Percentiles rank a stretch among this genome's conserved stretches.
These are phyloP conservation scores for Dendrolimus houi DNA, from an alignment of 2,888 invertebrate genomes.

Conservation along the genomic window DNA sequence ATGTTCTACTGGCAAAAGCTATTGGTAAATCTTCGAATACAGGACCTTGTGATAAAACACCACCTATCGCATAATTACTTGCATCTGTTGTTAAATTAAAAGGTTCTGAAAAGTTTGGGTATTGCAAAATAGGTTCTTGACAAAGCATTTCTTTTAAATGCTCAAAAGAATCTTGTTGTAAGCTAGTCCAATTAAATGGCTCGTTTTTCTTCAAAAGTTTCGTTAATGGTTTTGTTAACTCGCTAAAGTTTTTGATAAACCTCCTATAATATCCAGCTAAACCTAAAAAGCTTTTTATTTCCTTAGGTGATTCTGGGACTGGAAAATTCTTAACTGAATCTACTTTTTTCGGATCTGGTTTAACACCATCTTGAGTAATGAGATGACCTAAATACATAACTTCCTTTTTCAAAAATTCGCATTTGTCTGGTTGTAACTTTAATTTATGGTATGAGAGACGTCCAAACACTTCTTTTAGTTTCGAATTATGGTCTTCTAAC, in stretches of 20 bases:
- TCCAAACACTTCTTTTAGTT: slow-evolving; percentile 16
- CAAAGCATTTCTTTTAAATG: slow-evolving; percentile 19
- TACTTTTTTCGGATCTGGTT: slow-evolving; percentile 13
- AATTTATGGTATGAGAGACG: slow-evolving; percentile 14
- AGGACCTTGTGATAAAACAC: slow-evolving; percentile 17
- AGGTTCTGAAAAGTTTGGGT: slow-evolving; percentile 26
- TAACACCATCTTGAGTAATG: slow-evolving; percentile 12
- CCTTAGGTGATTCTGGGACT: slow-evolving; percentile 7
- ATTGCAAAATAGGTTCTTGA: slow-evolving; percentile 27
- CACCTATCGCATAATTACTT: slow-evolving; percentile 13
- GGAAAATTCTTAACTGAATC: slow-evolving; percentile 8
- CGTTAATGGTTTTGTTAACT: slow-evolving; percentile 12
- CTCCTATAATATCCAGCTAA: slow-evolving; percentile 5
- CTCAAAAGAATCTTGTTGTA: slow-evolving; percentile 7
- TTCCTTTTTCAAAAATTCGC: slow-evolving; percentile 19
- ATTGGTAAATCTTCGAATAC: slow-evolving; percentile 15
- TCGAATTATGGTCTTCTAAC: slow-evolving; percentile 1
- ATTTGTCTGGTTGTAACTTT: slow-evolving; percentile 19
- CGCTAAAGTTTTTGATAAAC: slow-evolving; percentile 1
- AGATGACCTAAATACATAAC: slow-evolving; percentile 11
- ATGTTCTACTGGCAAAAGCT: slow-evolving; percentile 15
- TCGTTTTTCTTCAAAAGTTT: slow-evolving; percentile 9
- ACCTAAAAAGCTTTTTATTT: slow-evolving; percentile 7
- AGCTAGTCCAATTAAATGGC: background rate
- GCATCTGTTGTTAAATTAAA: slow-evolving; percentile 17